Evolutionary conservation across 2,888 invertebrate genomes (phyloP).

Genomic region (Cancer borealis): DNA sequence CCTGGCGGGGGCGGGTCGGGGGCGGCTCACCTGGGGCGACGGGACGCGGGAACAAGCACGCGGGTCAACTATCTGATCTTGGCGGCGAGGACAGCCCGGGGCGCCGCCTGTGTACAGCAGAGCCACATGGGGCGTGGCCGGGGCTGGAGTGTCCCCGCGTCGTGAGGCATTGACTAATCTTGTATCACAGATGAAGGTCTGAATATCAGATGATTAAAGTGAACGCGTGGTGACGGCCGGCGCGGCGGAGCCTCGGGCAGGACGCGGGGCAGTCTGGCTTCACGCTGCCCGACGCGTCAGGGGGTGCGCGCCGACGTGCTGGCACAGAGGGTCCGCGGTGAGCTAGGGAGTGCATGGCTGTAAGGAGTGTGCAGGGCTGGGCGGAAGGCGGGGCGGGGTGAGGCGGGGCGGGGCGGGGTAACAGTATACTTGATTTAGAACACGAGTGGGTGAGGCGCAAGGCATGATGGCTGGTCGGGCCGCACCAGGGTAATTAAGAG

Average conservation of each 20-base stretch:
- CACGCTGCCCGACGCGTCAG: constrained; percentile 14
- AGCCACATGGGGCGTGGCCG: constrained; percentile 39
- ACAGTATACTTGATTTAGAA: background rate
- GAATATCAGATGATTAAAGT: constrained; percentile 69
- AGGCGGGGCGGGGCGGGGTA: background rate
- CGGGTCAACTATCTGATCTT: constrained; percentile 44
- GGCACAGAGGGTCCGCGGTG: constrained; percentile 34
- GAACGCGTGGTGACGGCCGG: constrained; percentile 56
- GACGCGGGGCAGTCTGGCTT: background rate
- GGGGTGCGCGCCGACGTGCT: constrained; percentile 28
- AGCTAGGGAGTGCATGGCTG: constrained; percentile 42
- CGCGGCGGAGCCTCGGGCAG: constrained; percentile 12
- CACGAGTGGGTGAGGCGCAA: background rate
- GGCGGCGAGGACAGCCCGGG: constrained; percentile 36
- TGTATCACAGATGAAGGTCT: constrained; percentile 71
- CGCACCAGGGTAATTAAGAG: background rate
- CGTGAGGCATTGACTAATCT: constrained; percentile 67
- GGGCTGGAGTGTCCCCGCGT: constrained; percentile 55
- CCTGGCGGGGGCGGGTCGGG: constrained; percentile 57
- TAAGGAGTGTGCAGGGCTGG: constrained; percentile 16
- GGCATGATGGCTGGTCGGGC: background rate
- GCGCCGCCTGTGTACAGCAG: constrained; percentile 39
- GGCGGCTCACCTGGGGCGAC: constrained; percentile 46
- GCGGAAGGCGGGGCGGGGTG: background rate
- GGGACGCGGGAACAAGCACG: constrained; percentile 49